Conservation (phyloP, 2,797 vertebrate genomes). For the Tapirus indicus region DNA sequence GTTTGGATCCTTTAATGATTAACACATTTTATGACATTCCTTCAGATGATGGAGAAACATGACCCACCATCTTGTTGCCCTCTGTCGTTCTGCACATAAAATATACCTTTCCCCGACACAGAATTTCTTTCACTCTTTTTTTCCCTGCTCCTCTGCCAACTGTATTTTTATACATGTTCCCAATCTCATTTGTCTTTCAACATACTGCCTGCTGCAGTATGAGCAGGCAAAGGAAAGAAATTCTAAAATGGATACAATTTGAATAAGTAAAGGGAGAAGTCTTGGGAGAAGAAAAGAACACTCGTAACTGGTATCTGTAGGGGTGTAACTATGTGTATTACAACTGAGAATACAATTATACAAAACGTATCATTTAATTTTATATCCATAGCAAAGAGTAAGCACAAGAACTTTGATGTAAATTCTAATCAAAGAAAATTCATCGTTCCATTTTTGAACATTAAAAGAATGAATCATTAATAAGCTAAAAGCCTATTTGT, state of each 20-base stretch:
- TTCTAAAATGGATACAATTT: neutral
- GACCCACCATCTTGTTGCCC: neutral
- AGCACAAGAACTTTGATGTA: neutral
- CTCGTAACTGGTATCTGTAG: neutral
- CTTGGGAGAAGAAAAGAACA: neutral
- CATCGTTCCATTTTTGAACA: neutral
- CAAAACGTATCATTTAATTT: neutral
- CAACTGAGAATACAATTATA: neutral
- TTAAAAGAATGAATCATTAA: constrained; percentile 24
- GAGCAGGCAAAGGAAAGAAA: neutral
- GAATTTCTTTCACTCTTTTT: constrained; percentile 18
- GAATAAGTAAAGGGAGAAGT: neutral
- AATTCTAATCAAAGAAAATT: constrained; percentile 46
- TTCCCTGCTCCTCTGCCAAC: constrained; percentile 7
- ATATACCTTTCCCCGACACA: neutral
- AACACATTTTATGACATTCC: constrained; percentile 53
- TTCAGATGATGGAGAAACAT: constrained; percentile 33
- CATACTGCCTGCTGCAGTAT: neutral
- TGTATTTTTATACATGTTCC: constrained; percentile 16
- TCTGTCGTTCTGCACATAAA: constrained; percentile 36
- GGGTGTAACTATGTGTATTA: neutral
- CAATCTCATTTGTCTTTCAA: constrained; percentile 8
- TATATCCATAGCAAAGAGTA: neutral
- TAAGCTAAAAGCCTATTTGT: neutral
- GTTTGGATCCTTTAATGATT: constrained; percentile 15